Conservation (phyloP, 2,797 vertebrate genomes). For the Naso thynnoides region DNA sequence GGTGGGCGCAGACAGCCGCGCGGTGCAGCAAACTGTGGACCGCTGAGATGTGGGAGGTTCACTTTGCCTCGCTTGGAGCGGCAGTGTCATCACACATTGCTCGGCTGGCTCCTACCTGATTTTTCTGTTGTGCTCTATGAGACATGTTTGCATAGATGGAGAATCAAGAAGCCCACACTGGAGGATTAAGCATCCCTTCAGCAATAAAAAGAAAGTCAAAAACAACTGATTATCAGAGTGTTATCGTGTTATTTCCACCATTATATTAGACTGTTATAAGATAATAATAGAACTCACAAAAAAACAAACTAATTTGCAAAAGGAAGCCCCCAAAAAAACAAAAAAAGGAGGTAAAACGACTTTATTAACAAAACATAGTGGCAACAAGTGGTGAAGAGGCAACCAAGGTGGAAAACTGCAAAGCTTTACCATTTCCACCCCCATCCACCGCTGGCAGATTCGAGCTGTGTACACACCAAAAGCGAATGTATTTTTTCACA, state of each 20-base stretch:
- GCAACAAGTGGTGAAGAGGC: neutral
- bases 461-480: too few species aligned
- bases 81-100: conserved; percentile 22
- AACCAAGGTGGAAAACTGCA: conserved; percentile 6
- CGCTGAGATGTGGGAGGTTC: conserved; percentile 62
- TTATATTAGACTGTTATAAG: neutral
- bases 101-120: neutral
- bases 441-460: too few species aligned
- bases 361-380: neutral
- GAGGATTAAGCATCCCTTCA: neutral
- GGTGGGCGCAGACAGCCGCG: conserved; percentile 63
- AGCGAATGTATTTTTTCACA: too few species aligned
- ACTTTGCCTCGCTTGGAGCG: conserved; percentile 33
- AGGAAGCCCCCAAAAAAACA: neutral
- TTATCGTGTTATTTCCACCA: neutral
- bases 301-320: neutral
- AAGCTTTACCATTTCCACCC: conserved; percentile 9
- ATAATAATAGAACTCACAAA: neutral
- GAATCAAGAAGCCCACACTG: neutral
- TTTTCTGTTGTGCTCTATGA: neutral
- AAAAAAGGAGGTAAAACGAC: neutral
- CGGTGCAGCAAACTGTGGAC: conserved; percentile 47
- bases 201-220: neutral
- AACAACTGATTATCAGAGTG: neutral
- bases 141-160: neutral